Evolutionary conservation across 1,140 invertebrate species (phyloP).

Genomic region (Brevipalpus yothersi): DNA sequence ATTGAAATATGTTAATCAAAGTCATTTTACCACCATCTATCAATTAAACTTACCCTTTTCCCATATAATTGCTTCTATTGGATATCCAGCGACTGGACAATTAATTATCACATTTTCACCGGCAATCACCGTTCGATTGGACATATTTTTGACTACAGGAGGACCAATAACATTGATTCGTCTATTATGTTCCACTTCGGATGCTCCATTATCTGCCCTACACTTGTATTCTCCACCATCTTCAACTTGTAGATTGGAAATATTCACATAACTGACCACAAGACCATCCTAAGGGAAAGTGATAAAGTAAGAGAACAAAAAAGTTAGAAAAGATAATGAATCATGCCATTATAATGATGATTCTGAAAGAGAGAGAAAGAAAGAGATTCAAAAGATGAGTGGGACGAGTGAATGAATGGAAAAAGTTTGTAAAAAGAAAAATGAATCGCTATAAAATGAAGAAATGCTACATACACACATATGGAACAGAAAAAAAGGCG

Average conservation of each 20-base stretch:
- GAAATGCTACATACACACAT: too few species aligned
- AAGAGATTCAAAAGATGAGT: too few species aligned
- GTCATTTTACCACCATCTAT: too few species aligned
- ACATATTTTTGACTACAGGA: slow-evolving; percentile 68
- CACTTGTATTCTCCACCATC: slow-evolving; percentile 70
- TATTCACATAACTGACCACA: slow-evolving; percentile 31
- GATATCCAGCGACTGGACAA: slow-evolving; percentile 78
- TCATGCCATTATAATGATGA: too few species aligned
- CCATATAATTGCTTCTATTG: slow-evolving; percentile 64
- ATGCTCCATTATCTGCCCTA: slow-evolving; percentile 52
- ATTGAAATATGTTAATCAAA: too few species aligned
- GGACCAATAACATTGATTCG: slow-evolving; percentile 63
- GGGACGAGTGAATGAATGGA: too few species aligned
- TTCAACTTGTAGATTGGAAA: slow-evolving; percentile 65
- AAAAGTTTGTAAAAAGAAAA: too few species aligned
- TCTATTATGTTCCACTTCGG: slow-evolving; percentile 44
- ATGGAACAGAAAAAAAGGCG: too few species aligned
- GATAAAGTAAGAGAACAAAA: background rate
- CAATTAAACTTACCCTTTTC: slow-evolving; percentile 24
- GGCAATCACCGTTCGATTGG: slow-evolving; percentile 64
- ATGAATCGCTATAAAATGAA: too few species aligned
- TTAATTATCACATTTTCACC: slow-evolving; percentile 58
- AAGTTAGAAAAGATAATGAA: background rate
- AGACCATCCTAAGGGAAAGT: background rate
- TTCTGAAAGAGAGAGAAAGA: too few species aligned